These are phyloP conservation scores for Ormyrus rosae DNA, from an alignment of 2,888 invertebrate genomes.

Conservation along the genomic window DNA sequence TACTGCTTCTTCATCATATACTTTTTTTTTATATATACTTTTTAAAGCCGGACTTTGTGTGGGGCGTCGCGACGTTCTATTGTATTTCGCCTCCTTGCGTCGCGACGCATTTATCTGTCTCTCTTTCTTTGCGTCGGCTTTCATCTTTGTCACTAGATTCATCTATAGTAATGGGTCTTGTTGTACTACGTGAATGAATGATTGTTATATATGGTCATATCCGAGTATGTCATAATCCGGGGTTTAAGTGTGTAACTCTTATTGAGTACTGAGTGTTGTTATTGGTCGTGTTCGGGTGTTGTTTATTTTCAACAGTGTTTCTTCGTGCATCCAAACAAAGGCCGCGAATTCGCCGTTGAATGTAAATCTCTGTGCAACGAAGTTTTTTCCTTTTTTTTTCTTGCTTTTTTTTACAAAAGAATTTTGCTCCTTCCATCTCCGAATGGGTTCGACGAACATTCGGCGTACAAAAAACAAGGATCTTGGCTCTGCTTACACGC, in stretches of 20 bases:
- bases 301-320: constrained; percentile 52
- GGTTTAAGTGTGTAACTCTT: constrained; percentile 50
- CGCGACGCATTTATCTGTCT: constrained; percentile 27
- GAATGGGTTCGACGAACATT: constrained; percentile 39
- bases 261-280: constrained; percentile 47
- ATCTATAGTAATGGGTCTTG: constrained; percentile 52
- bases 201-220: constrained; percentile 41
- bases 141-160: constrained; percentile 26
- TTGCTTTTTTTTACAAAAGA: constrained; percentile 34
- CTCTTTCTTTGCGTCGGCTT: constrained; percentile 48
- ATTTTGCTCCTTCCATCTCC: constrained; percentile 44
- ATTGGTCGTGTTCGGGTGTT: constrained; percentile 56
- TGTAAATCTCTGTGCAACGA: constrained; percentile 52
- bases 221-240: constrained; percentile 49
- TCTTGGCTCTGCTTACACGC: constrained; percentile 17
- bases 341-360: constrained; percentile 67
- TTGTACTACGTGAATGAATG: neutral
- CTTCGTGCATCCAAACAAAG: constrained; percentile 71
- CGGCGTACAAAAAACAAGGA: constrained; percentile 16
- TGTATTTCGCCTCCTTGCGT: constrained; percentile 21
- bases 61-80: constrained; percentile 33
- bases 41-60: constrained; percentile 51
- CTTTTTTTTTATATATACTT: constrained; percentile 29
- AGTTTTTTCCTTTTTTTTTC: constrained; percentile 32
- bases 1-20: constrained; percentile 38